These are phyloP conservation scores for Castor canadensis DNA, from an alignment of 2,113 vertebrate genomes.

Conservation along the genomic window DNA sequence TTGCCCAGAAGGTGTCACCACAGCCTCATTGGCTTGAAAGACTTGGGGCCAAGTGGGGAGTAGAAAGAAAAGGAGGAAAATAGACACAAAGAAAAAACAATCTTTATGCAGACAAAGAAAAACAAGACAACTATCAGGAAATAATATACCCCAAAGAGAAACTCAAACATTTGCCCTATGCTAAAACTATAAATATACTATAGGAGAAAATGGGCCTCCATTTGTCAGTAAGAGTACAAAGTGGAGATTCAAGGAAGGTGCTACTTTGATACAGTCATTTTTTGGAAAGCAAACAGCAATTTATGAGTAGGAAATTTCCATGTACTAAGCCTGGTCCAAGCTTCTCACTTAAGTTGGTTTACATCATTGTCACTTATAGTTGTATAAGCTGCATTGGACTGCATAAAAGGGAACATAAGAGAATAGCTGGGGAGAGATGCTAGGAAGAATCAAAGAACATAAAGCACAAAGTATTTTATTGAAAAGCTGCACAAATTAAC, in stretches of 20 bases:
- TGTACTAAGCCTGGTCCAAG: constrained; percentile 17
- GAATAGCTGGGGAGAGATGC: constrained; percentile 36
- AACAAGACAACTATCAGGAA: constrained; percentile 63
- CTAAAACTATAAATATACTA: neutral
- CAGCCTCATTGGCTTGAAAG: constrained; percentile 71
- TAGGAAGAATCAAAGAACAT: constrained; percentile 47
- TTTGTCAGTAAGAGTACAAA: neutral
- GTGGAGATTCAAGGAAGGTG: neutral
- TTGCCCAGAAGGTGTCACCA: constrained; percentile 83
- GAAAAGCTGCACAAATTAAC: constrained; percentile 61
- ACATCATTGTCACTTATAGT: neutral
- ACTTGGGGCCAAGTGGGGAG: constrained; percentile 71
- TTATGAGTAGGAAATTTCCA: constrained; percentile 38
- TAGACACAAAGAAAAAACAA: constrained; percentile 74
- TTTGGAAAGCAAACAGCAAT: constrained; percentile 37
- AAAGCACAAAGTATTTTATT: constrained; percentile 57
- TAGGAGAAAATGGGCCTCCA: neutral
- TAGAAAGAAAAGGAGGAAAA: constrained; percentile 71
- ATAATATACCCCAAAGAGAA: constrained; percentile 49
- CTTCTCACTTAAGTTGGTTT: constrained; percentile 7
- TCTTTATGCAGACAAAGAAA: constrained; percentile 75
- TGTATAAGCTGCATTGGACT: neutral
- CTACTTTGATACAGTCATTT: neutral
- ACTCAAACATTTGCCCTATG: neutral
- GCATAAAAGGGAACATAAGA: constrained; percentile 41